These are phyloP conservation scores for Emmelina monodactyla DNA, from an alignment of 2,888 invertebrate species.

Conservation along the genomic window DNA sequence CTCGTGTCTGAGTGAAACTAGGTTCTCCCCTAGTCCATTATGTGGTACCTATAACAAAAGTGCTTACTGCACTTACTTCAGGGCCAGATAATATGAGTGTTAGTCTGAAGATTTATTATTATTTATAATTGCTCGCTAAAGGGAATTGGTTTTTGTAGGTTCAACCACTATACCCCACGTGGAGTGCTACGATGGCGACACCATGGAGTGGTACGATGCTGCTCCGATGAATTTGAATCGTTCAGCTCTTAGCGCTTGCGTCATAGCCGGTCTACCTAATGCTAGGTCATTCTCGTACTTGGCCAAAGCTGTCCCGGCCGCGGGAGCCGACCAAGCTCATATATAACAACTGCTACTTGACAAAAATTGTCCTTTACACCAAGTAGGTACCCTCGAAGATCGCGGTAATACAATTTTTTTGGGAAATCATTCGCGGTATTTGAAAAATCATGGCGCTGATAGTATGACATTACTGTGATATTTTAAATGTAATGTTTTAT, in stretches of 20 bases:
- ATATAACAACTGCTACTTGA: slow-evolving; percentile 20
- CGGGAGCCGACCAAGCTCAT: slow-evolving; percentile 53
- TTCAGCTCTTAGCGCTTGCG: slow-evolving; percentile 82
- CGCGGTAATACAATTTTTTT: no score
- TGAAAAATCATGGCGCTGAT: background rate
- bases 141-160: no score
- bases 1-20: no score
- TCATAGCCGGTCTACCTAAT: slow-evolving; percentile 75
- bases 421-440: background rate
- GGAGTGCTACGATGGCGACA: slow-evolving; percentile 77
- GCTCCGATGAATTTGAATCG: slow-evolving; percentile 83
- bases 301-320: slow-evolving; percentile 54
- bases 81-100: no score
- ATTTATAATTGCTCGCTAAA: no score
- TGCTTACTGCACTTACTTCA: no score
- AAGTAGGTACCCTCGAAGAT: no score
- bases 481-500: background rate
- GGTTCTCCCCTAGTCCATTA: no score
- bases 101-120: no score
- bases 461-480: slow-evolving; percentile 1
- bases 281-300: slow-evolving; percentile 71
- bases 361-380: background rate
- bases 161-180: slow-evolving; percentile 76
- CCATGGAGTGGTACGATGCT: slow-evolving; percentile 72
- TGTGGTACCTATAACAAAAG: no score